Base-by-base conservation (phyloP, 2,113 vertebrate genomes). In the Agelaius phoeniceus region DNA sequence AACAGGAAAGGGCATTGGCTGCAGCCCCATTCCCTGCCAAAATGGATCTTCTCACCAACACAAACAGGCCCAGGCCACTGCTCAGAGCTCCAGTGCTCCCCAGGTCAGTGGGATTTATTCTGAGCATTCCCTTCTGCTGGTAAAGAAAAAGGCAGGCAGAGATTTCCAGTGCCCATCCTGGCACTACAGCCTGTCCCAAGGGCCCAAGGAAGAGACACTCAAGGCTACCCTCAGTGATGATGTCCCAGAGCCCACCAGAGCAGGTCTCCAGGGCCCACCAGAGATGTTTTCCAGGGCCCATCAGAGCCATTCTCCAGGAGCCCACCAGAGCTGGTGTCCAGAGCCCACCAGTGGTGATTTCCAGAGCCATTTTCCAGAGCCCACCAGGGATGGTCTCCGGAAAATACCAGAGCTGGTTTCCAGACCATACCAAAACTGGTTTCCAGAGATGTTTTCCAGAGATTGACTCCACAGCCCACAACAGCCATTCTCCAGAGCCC, bases 121-220 rank as follows among this genome's bases (percentile, higher is more conserved):
- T 13, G 30, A 75, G 27, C 9, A 2, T 39, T 31, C 10, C 1
- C 51, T 79, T 39, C 44, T 10, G 9, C 68, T 49, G 37, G 16
- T 17, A 8, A 66, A 37, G 72, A 18, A 27, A 71, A 58, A 54
- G 6, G 12, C 17, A 52, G 30, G 17, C 28, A 19, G 44, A n/a
- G 37, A 39, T 37, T 46, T 44, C n/a, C 20, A 17, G 4, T 2
- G 8, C 7, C 41, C 24, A 11, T 10, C 15, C 8, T 0, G 0
- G 37, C 22, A 79, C 7, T 19, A 17, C 20, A 37, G 67, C 31
- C 41, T 48, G 48, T 5, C 48, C 15, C 9, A 31, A 52, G 39
- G 30, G 15, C 15, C 33, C 49, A 18, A 10, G 19, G 58, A 13
- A n/a, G 21, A 43, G 19, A 5, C 9, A 6, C 52, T 26, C 19